Evolutionary conservation across 2,797 vertebrate genomes (phyloP), one percentile per base, ranked within the genome.

Genomic region (Amniataba percoides): DNA sequence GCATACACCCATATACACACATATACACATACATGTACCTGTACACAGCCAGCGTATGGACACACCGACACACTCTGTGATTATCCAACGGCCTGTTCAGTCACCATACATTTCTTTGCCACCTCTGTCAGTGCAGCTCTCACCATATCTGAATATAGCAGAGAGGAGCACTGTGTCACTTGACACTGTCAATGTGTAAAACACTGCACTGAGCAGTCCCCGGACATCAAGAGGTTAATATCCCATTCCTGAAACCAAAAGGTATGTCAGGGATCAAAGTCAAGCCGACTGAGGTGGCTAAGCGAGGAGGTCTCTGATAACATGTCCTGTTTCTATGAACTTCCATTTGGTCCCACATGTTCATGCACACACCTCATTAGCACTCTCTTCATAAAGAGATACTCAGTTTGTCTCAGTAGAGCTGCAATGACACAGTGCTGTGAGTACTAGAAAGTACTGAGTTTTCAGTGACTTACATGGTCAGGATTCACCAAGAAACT

Each of bases 141-240:
- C 74, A 83, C 19, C 65, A 61, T 83, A 90, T 91, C 90, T 86
- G 74, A 90, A 87, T 84, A 89, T 78, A 92, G 89, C 82, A 84
- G 77, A 89, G 87, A 77, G 77, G 48, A 74, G 34, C 74, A 53
- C 55, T 36, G 43, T 86, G 88, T 79, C 82, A 90, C 83, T 79
- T 65, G 74, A 87, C 73, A 82, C 81, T 81, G 82, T 78, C 78
- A 77, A 48, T 80, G 80, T 75, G 69, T 71, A 75, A 58, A 52
- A 66, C 71, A 34, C n/a, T 39, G 69, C 61, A 60, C 70, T 80
- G 56, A 77, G 52, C 36, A 42, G 13, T 52, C 43, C 68, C 53
- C 9, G 14, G 36, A 74, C 69, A 58, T 45, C 59, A 43, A 61
- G 49, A 74, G 11, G 64, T 71, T 71, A 61, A 43, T 3, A 48